Base-by-base conservation (phyloP, 1,140 invertebrate species). In the Drosophila nannoptera region DNA sequence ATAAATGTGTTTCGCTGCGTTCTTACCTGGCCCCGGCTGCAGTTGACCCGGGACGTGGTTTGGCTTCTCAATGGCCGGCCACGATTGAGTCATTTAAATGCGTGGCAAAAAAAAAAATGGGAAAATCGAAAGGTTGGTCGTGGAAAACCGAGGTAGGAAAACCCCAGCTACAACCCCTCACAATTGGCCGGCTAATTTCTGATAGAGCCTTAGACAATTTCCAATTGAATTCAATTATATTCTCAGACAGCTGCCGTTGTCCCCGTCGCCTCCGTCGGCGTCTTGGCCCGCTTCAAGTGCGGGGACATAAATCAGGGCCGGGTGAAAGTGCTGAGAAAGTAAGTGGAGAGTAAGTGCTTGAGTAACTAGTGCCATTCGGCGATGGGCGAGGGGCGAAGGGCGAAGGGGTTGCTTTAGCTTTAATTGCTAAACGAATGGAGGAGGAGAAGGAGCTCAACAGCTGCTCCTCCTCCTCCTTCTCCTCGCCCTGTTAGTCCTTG, bases 31-130 rank as follows among this genome's bases (percentile, higher is more conserved):
- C 43, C 22, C 7, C 40, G 22, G 29, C 48, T 46, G 42, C 14
- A 36, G 7, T 46, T 31, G 68, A 70, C 54, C 60, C 55, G 48
- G 40, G 54, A 69, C 65, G 54, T 74, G 55, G 66, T 73, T 69
- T 64, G 55, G 55, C 67, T 73, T 70, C 61, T 38, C 53, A 67
- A 72, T 67, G 61, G 52, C 11, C 40, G 61, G 52, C 11, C 40
- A 69, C 73, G 83, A 84, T 84, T 84, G 80, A 84, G 81, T 80
- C 76, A 86, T 78, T 76, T 73, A 64, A 75, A 75, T 75, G 73
- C 69, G 69, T 72, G 69, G 68, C 62, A 71, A 74, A 75, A 74
- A 73, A 58, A n/a, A 22, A 22, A 22, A 22, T 22, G 22, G 22
- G 22, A 22, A 22, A 22, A 22, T 22, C 22, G 22, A 22, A 22